Evolutionary conservation across 2,888 invertebrate genomes (phyloP), one percentile per base, ranked within the genome.

Genomic region (Eristalinus sepulchralis): DNA sequence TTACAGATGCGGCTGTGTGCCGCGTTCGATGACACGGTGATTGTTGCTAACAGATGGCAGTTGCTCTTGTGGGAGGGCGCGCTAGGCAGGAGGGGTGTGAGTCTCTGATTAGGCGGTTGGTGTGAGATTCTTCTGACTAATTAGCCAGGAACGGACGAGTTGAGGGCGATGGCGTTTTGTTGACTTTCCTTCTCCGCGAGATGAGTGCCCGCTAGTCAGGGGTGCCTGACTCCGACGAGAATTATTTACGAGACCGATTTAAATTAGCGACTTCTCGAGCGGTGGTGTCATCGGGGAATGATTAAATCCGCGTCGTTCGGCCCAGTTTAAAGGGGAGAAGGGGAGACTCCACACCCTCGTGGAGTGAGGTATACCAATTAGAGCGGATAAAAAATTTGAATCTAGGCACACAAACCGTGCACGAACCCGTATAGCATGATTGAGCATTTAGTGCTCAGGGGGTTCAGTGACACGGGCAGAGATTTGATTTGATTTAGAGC

Each of bases 41-140:
- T 36, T 22, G 62, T 67, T 80, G 72, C 62, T 73, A 67, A 73
- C 73, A 80, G 67, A 73, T 73, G 67, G 39, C 47, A 71, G 78
- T 71, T 63, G 72, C 39, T 47, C n/a, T 72, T 4, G 47, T 47
- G 47, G 47, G 47, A 47, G 47, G 47, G 17, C 47, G 17, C 17
- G 47, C 47, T 17, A 17, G 47, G 47, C 17, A 8, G 17, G n/a
- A 39, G 39, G n/a, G n/a, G n/a, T 4, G 64, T 55, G 64, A 55
- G 57, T 39, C 57, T 36, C 64, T 79, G 59, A 53, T 55, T 67
- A 55, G 33, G 13, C 27, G 31, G 67, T 10, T 33, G 53, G 27
- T 66, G 66, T 57, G 78, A 78, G 63, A 33, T 78, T 27, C 57
- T 63, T 70, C 31, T 63, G 53, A 70, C 78, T 78, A 78, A 78